A percentile compares a stretch with the other conserved stretches of the same genome.
These are phyloP conservation scores for Phlogophora meticulosa DNA, from an alignment of 2,888 invertebrate genomes.

Conservation along the genomic window DNA sequence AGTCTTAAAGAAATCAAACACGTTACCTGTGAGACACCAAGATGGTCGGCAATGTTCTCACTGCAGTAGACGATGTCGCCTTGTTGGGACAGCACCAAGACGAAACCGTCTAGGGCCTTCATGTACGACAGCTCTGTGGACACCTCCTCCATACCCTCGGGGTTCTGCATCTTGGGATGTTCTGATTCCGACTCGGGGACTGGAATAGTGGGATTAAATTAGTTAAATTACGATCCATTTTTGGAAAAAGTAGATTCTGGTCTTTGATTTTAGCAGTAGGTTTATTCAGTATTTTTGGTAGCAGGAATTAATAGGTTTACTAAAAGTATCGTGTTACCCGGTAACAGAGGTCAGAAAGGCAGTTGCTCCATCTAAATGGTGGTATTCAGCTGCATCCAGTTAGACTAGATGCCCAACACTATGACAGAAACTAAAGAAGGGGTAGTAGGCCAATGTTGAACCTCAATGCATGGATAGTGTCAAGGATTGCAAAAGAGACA, in stretches of 20 bases:
- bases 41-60: conserved; percentile 96
- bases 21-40: conserved; percentile 98
- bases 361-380: no score
- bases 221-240: not conserved
- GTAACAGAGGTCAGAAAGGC: no score
- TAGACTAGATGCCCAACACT: no score
- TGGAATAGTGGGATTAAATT: conserved; percentile 70
- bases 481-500: not conserved
- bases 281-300: no score
- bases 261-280: not conserved
- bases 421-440: no score
- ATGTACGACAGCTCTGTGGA: conserved; percentile 92
- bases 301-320: no score
- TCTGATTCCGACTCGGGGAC: conserved; percentile 79
- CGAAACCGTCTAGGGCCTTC: conserved; percentile 97
- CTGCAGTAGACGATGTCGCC: conserved; percentile 98
- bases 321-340: no score
- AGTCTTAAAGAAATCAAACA: no score
- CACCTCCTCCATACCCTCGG: conserved; percentile 84
- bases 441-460: no score
- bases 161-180: conserved; percentile 79
- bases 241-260: not conserved
- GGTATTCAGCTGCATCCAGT: no score
- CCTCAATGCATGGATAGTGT: not conserved
- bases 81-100: conserved; percentile 96